Base-by-base conservation (phyloP, 2,797 vertebrate genomes). In the Oreonectes daqikongensis region DNA sequence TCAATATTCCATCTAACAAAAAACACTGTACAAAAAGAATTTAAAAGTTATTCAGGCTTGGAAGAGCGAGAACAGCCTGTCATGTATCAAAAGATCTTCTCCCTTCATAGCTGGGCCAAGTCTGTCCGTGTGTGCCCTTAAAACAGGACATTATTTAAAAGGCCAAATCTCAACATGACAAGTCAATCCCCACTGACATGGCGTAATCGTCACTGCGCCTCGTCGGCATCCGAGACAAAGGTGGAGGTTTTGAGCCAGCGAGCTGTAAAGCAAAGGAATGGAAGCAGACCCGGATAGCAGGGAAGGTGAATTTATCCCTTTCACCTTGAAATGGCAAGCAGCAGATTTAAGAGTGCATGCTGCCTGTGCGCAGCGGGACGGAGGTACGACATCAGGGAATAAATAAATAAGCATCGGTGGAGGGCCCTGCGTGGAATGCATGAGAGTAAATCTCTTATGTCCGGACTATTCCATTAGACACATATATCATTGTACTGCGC, bases 281-380 rank as follows among this genome's bases (percentile, higher is more conserved):
- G 69, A 69, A 72, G 40, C 11, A 48, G 42, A 57, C 65, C 50
- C 40, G 46, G 64, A 72, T 35, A 52, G 24, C 24, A 9, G 35
- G 44, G 40, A 15, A 72, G 11, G 35, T 46, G 69, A 71, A 83
- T 85, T 85, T 83, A 82, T 80, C 69, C 53, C 42, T 48, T 82
- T 82, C 67, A 83, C 82, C 82, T 83, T 80, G 82, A 83, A 72
- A 79, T 71, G 66, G 68, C 72, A 76, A 65, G 22, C 24, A 53
- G 61, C 50, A 72, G 80, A 77, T 72, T 73, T 79, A 71, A 55
- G 40, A 69, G 55, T 55, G 52, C 28, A 22, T 59, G 24, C 67
- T 38, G 42, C 22, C 42, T 77, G 67, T 65, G 63, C 32, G 61
- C 50, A 53, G 40, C 7, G 69, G 32, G 73, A 72, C 42, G 64